Conservation (phyloP, 2,113 vertebrate species). For the Motacilla alba region DNA sequence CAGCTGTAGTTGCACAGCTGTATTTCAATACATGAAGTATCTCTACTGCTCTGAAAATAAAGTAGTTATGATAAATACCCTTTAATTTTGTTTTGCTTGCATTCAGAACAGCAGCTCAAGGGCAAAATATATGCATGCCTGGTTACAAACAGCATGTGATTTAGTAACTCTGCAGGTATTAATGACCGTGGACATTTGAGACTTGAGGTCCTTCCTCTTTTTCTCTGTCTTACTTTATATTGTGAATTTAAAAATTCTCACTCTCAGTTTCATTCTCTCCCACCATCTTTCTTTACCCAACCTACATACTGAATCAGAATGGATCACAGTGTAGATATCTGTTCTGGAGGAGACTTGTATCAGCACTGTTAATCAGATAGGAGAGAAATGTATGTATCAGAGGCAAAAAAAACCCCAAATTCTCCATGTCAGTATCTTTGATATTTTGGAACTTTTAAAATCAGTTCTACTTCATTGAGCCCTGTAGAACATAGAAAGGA, state of each 20-base stretch:
- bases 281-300: neutral
- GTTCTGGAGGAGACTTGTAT: neutral
- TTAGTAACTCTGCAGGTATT: neutral
- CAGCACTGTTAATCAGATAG: neutral
- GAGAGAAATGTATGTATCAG: neutral
- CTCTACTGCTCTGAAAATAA: neutral
- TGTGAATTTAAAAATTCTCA: neutral
- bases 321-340: neutral
- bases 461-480: neutral
- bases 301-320: neutral
- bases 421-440: neutral
- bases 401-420: neutral
- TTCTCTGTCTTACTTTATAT: neutral
- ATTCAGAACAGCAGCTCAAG: neutral
- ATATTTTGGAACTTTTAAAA: neutral
- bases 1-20: neutral
- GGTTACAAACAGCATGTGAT: neutral
- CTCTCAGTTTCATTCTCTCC: neutral
- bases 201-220: neutral
- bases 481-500: neutral
- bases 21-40: neutral
- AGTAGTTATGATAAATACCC: neutral
- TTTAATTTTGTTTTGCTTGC: neutral
- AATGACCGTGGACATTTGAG: neutral
- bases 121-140: neutral